These are phyloP conservation scores for Euproctis similis DNA, from an alignment of 2,888 invertebrate species.

Conservation along the genomic window DNA sequence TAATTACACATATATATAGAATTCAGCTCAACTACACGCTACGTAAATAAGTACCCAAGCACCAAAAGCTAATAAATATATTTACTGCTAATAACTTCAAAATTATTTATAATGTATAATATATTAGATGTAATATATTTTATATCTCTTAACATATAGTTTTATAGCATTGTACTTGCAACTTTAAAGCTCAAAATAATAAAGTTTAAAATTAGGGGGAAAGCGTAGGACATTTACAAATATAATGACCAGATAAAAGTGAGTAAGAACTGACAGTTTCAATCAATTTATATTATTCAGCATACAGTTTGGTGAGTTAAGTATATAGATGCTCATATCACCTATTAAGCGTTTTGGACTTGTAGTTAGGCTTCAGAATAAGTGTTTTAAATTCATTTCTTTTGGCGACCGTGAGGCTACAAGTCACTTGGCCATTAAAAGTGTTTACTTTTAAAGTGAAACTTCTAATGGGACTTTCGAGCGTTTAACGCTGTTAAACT, in stretches of 20 bases:
- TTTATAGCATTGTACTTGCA: slow-evolving; percentile 58
- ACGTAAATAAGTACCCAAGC: slow-evolving; percentile 62
- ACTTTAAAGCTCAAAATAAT: slow-evolving; percentile 68
- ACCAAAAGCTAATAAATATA: slow-evolving; percentile 64
- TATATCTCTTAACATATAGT: slow-evolving; percentile 36
- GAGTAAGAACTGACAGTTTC: slow-evolving; percentile 18
- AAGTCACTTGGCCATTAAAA: no score
- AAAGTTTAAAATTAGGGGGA: slow-evolving; percentile 26
- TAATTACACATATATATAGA: no score
- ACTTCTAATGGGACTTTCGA: no score
- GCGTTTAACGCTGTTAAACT: no score
- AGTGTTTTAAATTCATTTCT: no score
- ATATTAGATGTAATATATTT: slow-evolving; percentile 58
- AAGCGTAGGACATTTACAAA: slow-evolving; percentile 27
- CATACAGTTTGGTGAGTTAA: background rate
- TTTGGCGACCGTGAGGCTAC: no score
- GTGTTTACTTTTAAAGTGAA: no score
- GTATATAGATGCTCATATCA: no score
- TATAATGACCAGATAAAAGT: slow-evolving; percentile 22
- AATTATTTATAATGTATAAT: no score
- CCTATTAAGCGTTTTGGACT: no score
- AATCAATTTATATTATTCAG: slow-evolving; percentile 1
- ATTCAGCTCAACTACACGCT: slow-evolving; percentile 39
- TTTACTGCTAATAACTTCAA: slow-evolving; percentile 41
- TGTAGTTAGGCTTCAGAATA: no score